Conservation (phyloP, 1,140 invertebrate species). For the Bombus pyrosoma region DNA sequence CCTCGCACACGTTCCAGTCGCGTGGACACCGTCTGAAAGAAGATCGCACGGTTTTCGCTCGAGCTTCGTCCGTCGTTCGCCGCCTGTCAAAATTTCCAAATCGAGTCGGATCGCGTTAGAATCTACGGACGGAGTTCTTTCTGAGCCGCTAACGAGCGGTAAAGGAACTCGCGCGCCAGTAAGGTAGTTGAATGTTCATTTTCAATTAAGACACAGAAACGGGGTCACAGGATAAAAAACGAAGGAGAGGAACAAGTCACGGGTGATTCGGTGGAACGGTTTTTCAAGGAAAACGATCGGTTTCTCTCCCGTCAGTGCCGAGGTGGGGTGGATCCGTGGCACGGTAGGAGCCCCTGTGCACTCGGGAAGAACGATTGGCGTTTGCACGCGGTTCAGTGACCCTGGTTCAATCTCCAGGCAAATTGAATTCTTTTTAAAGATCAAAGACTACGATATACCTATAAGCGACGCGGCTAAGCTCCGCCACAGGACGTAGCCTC, state of each 20-base stretch:
- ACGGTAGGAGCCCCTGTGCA: slow-evolving; percentile 19
- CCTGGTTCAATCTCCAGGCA: slow-evolving; percentile 78
- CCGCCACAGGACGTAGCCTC: slow-evolving; percentile 14
- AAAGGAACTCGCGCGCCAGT: neutral
- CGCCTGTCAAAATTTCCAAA: neutral
- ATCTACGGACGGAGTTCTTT: neutral
- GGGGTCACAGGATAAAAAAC: neutral
- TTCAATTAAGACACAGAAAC: slow-evolving; percentile 70
- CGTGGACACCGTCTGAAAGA: neutral
- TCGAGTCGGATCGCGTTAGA: neutral
- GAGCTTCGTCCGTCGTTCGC: neutral
- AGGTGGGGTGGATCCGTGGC: slow-evolving; percentile 24
- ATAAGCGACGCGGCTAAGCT: slow-evolving; percentile 45
- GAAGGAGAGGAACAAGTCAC: neutral
- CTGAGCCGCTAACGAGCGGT: slow-evolving; percentile 35
- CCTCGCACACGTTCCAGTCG: neutral
- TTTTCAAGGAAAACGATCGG: slow-evolving; percentile 58
- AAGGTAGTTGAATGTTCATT: slow-evolving; percentile 71
- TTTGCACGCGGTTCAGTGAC: slow-evolving; percentile 71
- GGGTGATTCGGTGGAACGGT: slow-evolving; percentile 52
- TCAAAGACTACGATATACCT: slow-evolving; percentile 77
- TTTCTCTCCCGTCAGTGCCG: slow-evolving; percentile 20
- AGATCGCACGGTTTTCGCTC: neutral
- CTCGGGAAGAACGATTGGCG: slow-evolving; percentile 44
- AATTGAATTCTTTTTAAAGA: slow-evolving; percentile 81